Evolutionary conservation across 2,888 invertebrate genomes (phyloP), one percentile per base, ranked within the genome.

Genomic region (Pandemis cinnamomeana): DNA sequence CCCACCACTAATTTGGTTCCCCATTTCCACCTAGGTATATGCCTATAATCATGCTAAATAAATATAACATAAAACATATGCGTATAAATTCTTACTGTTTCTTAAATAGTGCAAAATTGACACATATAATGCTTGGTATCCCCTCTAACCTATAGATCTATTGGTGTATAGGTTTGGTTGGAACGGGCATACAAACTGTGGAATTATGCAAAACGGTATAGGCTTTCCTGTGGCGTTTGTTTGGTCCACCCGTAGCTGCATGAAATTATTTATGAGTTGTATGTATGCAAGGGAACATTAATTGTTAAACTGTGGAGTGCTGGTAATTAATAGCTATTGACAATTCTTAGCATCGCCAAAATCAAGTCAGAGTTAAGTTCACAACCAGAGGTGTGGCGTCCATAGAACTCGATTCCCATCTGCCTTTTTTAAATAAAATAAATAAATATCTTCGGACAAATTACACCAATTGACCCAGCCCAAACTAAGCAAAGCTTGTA

Each of bases 201-300:
- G 74, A 74, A 74, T 74, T 74, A 74, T 74, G 74, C 74, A 74
- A 74, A 74, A 15, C 66, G 61, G 13, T 58, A 62, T 62, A 71
- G 71, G 66, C 53, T 58, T 58, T 61, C 60, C 64, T 48, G 53
- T 48, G 20, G 64, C 51, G 70, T 62, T 74, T 71, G 74, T 74
- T 74, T 74, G 66, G 69, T 58, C 58, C 64, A 71, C 55, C 74
- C 51, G 67, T 42, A 42, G 67, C 27, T 48, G 64, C 48, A 64
- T 67, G 61, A 71, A 70, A 67, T 74, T 71, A 74, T 74, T 71
- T 71, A 74, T 46, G 61, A 41, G 36, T 60, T 60, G 46, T 44
- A 8, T 53, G 51, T 48, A 36, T 66, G 66, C 66, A 13, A 10
- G 0, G 20, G 5, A 11, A 48, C 11, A 48, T 48, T 48, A 48